Percentiles rank a stretch among this genome's conserved stretches.
Evolutionary conservation across 2,888 invertebrate genomes (phyloP).

Genomic region (Caenorhabditis sp.): DNA sequence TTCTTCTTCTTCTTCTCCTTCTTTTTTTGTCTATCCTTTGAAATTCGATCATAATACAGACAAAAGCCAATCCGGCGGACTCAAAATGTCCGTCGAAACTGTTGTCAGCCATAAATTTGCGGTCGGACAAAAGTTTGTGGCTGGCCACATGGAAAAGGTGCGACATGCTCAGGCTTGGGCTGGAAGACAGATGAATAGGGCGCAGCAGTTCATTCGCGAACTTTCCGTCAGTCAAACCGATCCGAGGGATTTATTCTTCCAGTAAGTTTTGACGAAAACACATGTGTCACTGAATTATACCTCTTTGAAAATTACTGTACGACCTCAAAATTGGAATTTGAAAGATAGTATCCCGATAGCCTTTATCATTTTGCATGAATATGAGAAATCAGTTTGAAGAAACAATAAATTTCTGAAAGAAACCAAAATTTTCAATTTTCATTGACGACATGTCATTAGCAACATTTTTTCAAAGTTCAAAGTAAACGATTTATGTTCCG

Average conservation of each 20-base stretch:
- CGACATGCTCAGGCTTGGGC: slow-evolving; percentile 72
- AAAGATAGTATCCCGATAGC: no score
- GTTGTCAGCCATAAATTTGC: slow-evolving; percentile 48
- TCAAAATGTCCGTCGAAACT: slow-evolving; percentile 52
- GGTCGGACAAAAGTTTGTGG: slow-evolving; percentile 56
- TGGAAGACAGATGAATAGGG: slow-evolving; percentile 72
- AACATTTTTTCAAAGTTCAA: no score
- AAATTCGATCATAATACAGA: neutral
- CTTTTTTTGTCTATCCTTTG: neutral
- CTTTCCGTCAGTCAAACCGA: slow-evolving; percentile 65
- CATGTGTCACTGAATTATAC: no score
- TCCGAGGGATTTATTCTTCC: slow-evolving; percentile 53
- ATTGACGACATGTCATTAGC: no score
- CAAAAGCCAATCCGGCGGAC: neutral
- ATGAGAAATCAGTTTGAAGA: no score
- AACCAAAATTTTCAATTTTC: no score
- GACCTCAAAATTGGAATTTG: no score
- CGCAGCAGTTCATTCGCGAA: slow-evolving; percentile 74
- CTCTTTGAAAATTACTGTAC: no score
- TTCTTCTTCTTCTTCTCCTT: neutral
- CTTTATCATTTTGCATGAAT: no score
- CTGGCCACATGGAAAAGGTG: slow-evolving; percentile 60
- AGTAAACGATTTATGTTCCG: no score
- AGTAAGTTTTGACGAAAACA: slow-evolving; percentile 55
- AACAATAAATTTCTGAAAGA: no score